Conservation (phyloP, 2,888 invertebrate genomes). For the Auanema freiburgensis region DNA sequence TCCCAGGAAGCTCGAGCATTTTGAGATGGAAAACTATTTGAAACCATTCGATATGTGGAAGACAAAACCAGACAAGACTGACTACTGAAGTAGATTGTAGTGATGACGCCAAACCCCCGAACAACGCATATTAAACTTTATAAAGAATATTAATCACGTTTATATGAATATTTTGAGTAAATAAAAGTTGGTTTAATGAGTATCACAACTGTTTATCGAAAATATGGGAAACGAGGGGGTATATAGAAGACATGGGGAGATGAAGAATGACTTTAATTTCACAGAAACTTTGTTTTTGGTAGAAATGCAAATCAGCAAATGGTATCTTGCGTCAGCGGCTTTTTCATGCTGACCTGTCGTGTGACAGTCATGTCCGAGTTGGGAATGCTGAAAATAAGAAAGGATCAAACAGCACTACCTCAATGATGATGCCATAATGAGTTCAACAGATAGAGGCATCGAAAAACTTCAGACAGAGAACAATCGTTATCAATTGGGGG, state of each 20-base stretch:
- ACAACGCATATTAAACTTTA: slow-evolving; percentile 1
- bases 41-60: slow-evolving; percentile 54
- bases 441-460: too few species aligned
- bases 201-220: too few species aligned
- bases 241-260: too few species aligned
- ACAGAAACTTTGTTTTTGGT: neutral
- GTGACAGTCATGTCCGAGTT: too few species aligned
- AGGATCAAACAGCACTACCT: too few species aligned
- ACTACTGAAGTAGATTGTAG: slow-evolving; percentile 26
- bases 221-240: too few species aligned
- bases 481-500: too few species aligned
- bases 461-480: too few species aligned
- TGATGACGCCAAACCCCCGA: slow-evolving; percentile 1
- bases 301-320: neutral
- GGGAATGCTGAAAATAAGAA: too few species aligned
- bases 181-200: too few species aligned
- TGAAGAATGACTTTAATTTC: neutral
- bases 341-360: slow-evolving; percentile 1
- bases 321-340: slow-evolving; percentile 3
- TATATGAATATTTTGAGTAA: too few species aligned
- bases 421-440: too few species aligned
- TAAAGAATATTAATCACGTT: neutral
- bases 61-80: slow-evolving; percentile 42
- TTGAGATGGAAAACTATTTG: slow-evolving; percentile 38
- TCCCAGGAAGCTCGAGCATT: slow-evolving; percentile 36